Percentiles rank a stretch among this genome's conserved stretches.
Conservation (phyloP, 2,797 vertebrate species). For the Limnodromus scolopaceus region DNA sequence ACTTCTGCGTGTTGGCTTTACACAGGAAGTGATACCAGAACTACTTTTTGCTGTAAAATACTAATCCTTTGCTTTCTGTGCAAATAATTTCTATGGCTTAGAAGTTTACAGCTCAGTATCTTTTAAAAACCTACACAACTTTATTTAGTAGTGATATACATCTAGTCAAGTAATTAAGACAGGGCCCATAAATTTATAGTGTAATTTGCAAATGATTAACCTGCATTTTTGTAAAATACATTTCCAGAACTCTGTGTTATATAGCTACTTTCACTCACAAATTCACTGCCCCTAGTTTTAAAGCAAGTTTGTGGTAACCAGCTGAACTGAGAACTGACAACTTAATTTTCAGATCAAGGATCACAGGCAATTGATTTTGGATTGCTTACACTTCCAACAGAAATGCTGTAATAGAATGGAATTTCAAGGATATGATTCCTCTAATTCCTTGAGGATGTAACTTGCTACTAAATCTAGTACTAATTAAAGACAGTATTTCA, state of each 20-base stretch:
- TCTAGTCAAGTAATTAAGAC: not conserved
- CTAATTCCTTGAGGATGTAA: not conserved
- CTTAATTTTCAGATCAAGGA: not conserved
- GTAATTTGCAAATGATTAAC: not conserved
- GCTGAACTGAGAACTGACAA: not conserved
- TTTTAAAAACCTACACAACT: not conserved
- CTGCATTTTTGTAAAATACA: not conserved
- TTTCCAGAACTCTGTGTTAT: not conserved
- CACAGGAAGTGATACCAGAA: not conserved
- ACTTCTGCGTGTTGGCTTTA: not conserved
- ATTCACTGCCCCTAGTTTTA: not conserved
- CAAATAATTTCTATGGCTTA: not conserved
- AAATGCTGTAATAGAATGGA: not conserved
- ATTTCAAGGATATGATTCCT: not conserved
- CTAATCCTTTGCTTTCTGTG: not conserved
- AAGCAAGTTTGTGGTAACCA: not conserved
- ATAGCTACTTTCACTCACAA: not conserved
- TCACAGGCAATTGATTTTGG: not conserved
- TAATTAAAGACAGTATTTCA: conserved; percentile 41
- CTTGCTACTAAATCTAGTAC: not conserved
- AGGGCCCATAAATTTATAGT: not conserved
- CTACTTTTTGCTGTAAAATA: not conserved
- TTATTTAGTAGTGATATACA: not conserved
- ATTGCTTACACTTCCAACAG: not conserved
- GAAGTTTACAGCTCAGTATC: not conserved